Conservation (phyloP, 2,113 vertebrate genomes). For the Acanthochromis polyacanthus region DNA sequence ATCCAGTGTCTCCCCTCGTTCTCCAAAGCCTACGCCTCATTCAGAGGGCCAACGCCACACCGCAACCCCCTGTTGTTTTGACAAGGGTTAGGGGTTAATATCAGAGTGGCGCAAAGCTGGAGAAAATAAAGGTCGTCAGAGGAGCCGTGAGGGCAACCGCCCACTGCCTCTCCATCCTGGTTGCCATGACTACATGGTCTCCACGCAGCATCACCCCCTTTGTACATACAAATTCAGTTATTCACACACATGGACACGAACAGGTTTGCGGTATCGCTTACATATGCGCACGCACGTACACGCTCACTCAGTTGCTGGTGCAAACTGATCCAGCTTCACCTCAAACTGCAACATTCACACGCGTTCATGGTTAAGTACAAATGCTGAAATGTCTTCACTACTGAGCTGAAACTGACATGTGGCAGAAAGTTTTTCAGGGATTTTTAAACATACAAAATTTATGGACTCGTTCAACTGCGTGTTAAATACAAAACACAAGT, state of each 20-base stretch:
- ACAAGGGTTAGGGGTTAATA: constrained; percentile 72
- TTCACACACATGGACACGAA: constrained; percentile 79
- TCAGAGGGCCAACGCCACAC: neutral
- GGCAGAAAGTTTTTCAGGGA: constrained; percentile 26
- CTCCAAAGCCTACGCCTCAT: constrained; percentile 16
- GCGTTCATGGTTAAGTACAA: neutral
- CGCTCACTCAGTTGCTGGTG: constrained; percentile 27
- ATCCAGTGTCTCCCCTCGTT: constrained; percentile 1
- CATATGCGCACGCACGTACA: constrained; percentile 61
- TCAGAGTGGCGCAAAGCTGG: constrained; percentile 70
- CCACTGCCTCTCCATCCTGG: constrained; percentile 71
- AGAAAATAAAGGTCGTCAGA: constrained; percentile 83
- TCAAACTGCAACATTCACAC: constrained; percentile 17
- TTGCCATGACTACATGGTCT: constrained; percentile 83
- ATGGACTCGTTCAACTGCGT: constrained; percentile 29
- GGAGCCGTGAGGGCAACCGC: constrained; percentile 68
- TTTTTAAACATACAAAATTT: constrained; percentile 42
- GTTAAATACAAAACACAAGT: constrained; percentile 34
- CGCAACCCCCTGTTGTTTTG: neutral
- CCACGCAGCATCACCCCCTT: constrained; percentile 57
- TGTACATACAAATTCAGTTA: constrained; percentile 84
- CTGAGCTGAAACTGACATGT: neutral
- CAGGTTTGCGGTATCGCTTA: constrained; percentile 63
- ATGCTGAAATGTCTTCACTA: constrained; percentile 18
- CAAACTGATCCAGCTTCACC: constrained; percentile 12